phyloP scores from a whole-genome alignment of 2,888 invertebrate genomes.

The Sceliomorpha sp. region DNA sequence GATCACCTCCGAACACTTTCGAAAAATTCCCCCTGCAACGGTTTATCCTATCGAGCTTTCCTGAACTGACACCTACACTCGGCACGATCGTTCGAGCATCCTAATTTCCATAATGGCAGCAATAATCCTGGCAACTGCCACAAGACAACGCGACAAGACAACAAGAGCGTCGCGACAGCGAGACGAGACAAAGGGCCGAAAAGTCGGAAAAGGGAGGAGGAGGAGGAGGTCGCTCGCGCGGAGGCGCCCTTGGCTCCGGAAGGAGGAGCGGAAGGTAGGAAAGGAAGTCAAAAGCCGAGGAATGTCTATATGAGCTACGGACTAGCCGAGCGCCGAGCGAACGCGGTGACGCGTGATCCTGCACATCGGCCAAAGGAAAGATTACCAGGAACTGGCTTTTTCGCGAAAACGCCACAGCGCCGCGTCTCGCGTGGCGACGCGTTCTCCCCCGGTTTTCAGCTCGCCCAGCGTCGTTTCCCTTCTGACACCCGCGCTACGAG shows the following conservation, averaged over 20 bases:
- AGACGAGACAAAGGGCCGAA: slow-evolving; percentile 10
- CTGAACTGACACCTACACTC: too few species aligned
- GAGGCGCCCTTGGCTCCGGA: not conserved
- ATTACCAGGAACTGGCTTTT: slow-evolving; percentile 70
- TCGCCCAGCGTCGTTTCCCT: slow-evolving; percentile 6
- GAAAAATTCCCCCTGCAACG: too few species aligned
- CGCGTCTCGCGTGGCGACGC: slow-evolving; percentile 46
- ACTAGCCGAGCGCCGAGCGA: slow-evolving; percentile 62
- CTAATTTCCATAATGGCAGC: too few species aligned
- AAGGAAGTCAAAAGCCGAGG: slow-evolving; percentile 62
- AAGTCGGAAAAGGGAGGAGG: slow-evolving; percentile 2
- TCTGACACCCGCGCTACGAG: slow-evolving; percentile 45
- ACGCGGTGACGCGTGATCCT: slow-evolving; percentile 78
- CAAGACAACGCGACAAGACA: too few species aligned
- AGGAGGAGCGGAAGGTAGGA: slow-evolving; percentile 46
- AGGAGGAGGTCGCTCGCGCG: not conserved
- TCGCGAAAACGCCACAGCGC: slow-evolving; percentile 63
- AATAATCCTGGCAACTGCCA: too few species aligned
- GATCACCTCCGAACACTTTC: too few species aligned
- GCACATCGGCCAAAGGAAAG: slow-evolving; percentile 80
- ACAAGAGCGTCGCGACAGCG: slow-evolving; percentile 27
- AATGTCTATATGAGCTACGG: slow-evolving; percentile 77
- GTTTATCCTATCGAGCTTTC: too few species aligned
- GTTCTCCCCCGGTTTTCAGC: slow-evolving; percentile 17
- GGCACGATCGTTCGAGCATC: too few species aligned